Evolutionary conservation across 2,888 invertebrate genomes (phyloP).

Genomic region (Embidobia sp.): DNA sequence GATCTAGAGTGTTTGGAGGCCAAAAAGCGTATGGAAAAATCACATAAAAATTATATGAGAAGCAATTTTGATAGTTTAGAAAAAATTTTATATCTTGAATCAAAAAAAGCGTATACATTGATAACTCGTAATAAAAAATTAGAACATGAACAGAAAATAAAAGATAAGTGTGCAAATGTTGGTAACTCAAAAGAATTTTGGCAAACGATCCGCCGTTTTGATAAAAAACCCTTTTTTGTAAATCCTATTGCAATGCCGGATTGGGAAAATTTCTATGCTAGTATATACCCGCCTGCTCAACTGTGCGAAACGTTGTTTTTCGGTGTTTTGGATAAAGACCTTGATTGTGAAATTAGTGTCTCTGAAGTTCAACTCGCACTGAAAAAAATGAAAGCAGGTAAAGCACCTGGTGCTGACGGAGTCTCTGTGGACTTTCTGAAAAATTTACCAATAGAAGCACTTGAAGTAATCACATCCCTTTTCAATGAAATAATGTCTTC

Average conservation of each 20-base stretch:
- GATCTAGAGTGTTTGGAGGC: no score
- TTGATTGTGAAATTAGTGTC: neutral
- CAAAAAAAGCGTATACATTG: neutral
- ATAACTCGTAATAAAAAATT: neutral
- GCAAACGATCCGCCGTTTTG: neutral
- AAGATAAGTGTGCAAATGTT: slow-evolving; percentile 10
- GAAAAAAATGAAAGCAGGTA: slow-evolving; percentile 12
- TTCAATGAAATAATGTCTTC: slow-evolving; percentile 7
- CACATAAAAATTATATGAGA: neutral
- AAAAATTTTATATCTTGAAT: neutral
- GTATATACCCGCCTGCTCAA: neutral
- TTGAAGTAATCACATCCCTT: neutral
- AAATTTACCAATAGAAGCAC: neutral
- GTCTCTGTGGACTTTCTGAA: neutral
- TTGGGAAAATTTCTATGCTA: slow-evolving; percentile 9
- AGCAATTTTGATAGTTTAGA: neutral
- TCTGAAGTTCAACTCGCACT: neutral
- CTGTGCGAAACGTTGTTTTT: neutral
- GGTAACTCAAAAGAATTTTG: slow-evolving; percentile 13
- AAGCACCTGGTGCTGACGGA: slow-evolving; percentile 8
- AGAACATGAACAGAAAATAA: neutral
- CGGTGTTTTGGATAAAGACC: neutral
- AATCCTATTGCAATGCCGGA: neutral
- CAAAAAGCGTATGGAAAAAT: no score
- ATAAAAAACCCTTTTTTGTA: neutral